Evolutionary conservation across 2,797 vertebrate genomes (phyloP), one percentile per base, ranked within the genome.

Genomic region (Zalophus californianus): DNA sequence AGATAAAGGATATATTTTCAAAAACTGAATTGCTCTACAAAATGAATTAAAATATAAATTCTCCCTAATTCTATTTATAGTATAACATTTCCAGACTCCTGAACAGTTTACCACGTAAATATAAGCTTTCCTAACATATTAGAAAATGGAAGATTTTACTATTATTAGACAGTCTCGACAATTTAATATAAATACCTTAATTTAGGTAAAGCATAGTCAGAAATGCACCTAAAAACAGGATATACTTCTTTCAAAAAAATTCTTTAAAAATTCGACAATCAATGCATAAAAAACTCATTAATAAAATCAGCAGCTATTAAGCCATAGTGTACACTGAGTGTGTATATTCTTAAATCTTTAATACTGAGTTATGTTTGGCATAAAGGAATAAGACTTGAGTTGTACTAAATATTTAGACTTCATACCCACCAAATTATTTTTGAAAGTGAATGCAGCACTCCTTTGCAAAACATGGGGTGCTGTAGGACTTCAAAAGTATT

Each of bases 241-340:
- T 94, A 96, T 97, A 97, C 60, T 96, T 96, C 93, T 18, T 48
- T 48, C 41, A 95, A 95, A 94, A 94, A 97, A 91, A 95, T 97
- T 96, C 78, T 72, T 91, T 56, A 97, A 97, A 97, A 97, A 94
- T 96, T 98, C 52, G 5, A 93, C 21, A 94, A 95, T 98, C 73
- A 68, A 97, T 97, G 93, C 54, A 91, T 93, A 60, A 78, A 90
- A 54, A 97, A 90, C 85, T 92, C 50, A 91, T 83, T 92, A 97
- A 64, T 95, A 96, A 98, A 96, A 94, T 95, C 93, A 94, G n/a
- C 90, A 93, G 25, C 21, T 96, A 64, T 62, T 94, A 38, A 97
- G 97, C 35, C 20, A 29, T 38, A 58, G 20, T n/a, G 16, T 3
- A 75, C 18, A 83, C 92, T 54, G 62, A 88, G 54, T 41, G 41